Percentiles rank a stretch among this genome's conserved stretches.
phyloP scores from a whole-genome alignment of 2,113 vertebrate genomes.

The Ascaphus truei region DNA sequence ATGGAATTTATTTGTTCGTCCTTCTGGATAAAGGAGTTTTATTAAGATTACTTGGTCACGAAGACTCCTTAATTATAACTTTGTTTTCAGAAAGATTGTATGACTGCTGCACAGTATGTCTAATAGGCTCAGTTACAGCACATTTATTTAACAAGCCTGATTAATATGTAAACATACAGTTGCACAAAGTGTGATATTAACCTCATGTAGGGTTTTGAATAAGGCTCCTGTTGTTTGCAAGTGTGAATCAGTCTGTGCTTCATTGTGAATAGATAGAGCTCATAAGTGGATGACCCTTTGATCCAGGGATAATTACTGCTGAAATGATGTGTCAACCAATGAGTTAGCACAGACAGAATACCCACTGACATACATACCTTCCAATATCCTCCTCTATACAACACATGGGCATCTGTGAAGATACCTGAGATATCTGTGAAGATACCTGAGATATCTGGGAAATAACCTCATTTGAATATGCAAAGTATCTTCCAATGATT shows the following conservation, averaged over 20 bases:
- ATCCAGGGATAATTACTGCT: neutral
- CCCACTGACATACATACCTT: too few relatives aligned
- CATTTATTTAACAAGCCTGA: slow-evolving; percentile 29
- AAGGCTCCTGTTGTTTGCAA: slow-evolving; percentile 19
- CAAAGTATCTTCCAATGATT: too few relatives aligned
- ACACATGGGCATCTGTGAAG: too few relatives aligned
- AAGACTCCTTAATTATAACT: slow-evolving; percentile 15
- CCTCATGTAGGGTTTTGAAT: slow-evolving; percentile 25
- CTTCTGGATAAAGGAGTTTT: slow-evolving; percentile 13
- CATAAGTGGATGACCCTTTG: neutral
- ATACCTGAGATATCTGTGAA: too few relatives aligned
- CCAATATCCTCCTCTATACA: too few relatives aligned
- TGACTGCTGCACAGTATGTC: neutral
- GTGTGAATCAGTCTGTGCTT: neutral
- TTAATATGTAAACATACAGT: slow-evolving; percentile 26
- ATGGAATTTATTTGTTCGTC: too few relatives aligned
- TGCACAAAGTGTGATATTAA: slow-evolving; percentile 19
- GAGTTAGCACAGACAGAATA: too few relatives aligned
- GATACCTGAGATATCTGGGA: too few relatives aligned
- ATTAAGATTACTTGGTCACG: slow-evolving; percentile 14
- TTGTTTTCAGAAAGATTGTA: slow-evolving; percentile 14
- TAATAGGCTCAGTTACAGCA: neutral
- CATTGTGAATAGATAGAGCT: neutral
- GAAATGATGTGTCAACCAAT: neutral
- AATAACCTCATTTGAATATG: too few relatives aligned